Conservation (phyloP, 2,888 invertebrate species). For the Harpalus rufipes region DNA sequence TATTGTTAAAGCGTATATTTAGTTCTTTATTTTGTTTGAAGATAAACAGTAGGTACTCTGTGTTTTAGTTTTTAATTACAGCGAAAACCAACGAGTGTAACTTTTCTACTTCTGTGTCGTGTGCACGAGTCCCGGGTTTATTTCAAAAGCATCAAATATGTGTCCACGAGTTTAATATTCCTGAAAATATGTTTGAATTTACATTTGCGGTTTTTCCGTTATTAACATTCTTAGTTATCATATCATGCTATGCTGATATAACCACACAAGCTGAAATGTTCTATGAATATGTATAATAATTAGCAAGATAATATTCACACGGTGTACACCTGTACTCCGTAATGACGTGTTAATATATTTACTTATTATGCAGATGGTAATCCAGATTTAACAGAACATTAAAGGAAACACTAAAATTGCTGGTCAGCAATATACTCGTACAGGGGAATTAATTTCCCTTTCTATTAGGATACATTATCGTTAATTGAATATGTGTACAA, state of each 20-base stretch:
- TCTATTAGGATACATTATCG: not conserved
- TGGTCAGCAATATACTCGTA: not conserved
- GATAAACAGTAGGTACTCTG: not conserved
- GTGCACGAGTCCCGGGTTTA: not conserved
- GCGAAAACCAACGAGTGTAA: not conserved
- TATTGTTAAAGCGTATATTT: too few species aligned
- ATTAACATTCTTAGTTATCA: slow-evolving; percentile 35
- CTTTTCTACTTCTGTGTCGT: not conserved
- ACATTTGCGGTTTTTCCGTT: slow-evolving; percentile 38
- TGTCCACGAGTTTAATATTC: slow-evolving; percentile 1
- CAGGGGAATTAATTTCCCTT: not conserved
- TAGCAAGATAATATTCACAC: slow-evolving; percentile 28
- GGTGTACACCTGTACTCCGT: not conserved
- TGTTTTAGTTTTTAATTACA: not conserved
- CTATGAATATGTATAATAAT: slow-evolving; percentile 37
- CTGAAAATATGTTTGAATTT: slow-evolving; percentile 42
- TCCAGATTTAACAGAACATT: not conserved
- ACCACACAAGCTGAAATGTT: slow-evolving; percentile 8
- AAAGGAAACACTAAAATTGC: slow-evolving; percentile 1
- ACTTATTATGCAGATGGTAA: slow-evolving; percentile 23
- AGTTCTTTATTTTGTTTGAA: too few species aligned
- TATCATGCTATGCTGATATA: not conserved
- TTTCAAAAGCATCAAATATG: slow-evolving; percentile 2
- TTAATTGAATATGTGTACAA: too few species aligned
- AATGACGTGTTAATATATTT: slow-evolving; percentile 32